These are phyloP conservation scores for Pammene fasciana DNA, from an alignment of 2,888 invertebrate species.

Conservation along the genomic window DNA sequence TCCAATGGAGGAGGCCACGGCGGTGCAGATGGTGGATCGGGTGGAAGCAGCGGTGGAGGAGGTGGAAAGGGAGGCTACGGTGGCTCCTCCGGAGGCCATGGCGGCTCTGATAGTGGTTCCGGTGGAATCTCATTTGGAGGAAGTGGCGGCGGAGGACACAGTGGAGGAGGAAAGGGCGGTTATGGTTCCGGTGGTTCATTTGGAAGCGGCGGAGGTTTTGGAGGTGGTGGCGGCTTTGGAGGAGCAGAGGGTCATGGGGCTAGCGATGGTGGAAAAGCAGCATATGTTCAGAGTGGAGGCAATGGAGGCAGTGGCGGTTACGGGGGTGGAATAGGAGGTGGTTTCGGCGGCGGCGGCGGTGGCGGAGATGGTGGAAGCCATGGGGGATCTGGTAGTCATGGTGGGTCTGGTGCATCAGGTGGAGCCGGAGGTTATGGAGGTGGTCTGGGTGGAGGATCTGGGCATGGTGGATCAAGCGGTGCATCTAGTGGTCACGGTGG, in stretches of 20 bases:
- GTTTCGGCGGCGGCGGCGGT: conserved; percentile 44
- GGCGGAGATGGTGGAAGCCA: conserved; percentile 44
- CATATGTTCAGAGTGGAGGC: conserved; percentile 52
- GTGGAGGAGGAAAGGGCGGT: conserved; percentile 45
- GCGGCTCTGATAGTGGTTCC: conserved; percentile 45
- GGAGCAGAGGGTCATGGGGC: conserved; percentile 29
- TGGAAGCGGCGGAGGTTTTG: conserved; percentile 25
- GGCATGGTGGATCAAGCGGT: not conserved
- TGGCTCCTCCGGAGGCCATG: conserved; percentile 42
- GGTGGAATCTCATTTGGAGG: conserved; percentile 26
- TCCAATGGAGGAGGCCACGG: not conserved
- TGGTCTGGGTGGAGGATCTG: conserved; percentile 45
- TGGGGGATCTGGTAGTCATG: conserved; percentile 36
- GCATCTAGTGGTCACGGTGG: conserved; percentile 22
- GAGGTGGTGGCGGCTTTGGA: not conserved
- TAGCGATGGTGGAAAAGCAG: conserved; percentile 44
- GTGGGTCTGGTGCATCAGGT: conserved; percentile 61
- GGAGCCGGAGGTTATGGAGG: conserved; percentile 66
- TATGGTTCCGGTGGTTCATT: conserved; percentile 35
- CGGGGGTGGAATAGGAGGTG: conserved; percentile 45
- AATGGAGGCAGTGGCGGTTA: conserved; percentile 42
- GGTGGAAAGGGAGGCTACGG: conserved; percentile 53
- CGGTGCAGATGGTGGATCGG: conserved; percentile 44
- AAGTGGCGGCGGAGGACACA: conserved; percentile 27
- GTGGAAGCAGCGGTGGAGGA: conserved; percentile 68